Conservation (phyloP, 2,888 invertebrate species). For the Pristionchus japonicus region DNA sequence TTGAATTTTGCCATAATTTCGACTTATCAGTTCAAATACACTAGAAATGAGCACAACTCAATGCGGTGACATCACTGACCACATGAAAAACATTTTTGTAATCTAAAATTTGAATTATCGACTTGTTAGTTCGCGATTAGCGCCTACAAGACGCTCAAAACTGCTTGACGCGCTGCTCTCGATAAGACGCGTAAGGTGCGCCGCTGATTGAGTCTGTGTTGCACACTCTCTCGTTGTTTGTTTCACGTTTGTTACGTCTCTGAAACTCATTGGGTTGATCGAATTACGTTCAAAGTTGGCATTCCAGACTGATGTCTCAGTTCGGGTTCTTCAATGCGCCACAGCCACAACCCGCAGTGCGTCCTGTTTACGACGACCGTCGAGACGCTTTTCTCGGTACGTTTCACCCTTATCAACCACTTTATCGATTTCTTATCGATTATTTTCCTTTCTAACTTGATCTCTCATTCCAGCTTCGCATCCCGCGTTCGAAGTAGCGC, state of each 20-base stretch:
- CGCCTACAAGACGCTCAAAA: not conserved
- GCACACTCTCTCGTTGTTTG: not conserved
- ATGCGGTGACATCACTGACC: too few relatives aligned
- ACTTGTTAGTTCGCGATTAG: not conserved
- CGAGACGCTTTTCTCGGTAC: not conserved
- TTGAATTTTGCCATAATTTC: not conserved
- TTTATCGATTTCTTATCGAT: not conserved
- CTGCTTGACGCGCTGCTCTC: not conserved
- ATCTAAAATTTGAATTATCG: not conserved
- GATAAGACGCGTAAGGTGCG: not conserved
- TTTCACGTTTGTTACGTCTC: not conserved
- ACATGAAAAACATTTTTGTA: too few relatives aligned
- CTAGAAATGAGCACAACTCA: not conserved
- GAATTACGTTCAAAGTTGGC: not conserved
- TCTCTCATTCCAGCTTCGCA: not conserved
- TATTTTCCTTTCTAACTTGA: not conserved
- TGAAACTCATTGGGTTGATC: not conserved
- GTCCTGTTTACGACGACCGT: not conserved
- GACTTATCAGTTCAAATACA: too few relatives aligned
- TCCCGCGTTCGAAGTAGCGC: not conserved
- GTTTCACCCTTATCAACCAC: not conserved
- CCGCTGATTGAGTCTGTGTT: not conserved
- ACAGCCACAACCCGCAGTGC: not conserved
- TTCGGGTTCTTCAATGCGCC: conserved; percentile 17
- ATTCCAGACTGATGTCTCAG: conserved; percentile 40